Conservation (phyloP, 2,888 invertebrate genomes). For the Cataglyphis albicans region DNA sequence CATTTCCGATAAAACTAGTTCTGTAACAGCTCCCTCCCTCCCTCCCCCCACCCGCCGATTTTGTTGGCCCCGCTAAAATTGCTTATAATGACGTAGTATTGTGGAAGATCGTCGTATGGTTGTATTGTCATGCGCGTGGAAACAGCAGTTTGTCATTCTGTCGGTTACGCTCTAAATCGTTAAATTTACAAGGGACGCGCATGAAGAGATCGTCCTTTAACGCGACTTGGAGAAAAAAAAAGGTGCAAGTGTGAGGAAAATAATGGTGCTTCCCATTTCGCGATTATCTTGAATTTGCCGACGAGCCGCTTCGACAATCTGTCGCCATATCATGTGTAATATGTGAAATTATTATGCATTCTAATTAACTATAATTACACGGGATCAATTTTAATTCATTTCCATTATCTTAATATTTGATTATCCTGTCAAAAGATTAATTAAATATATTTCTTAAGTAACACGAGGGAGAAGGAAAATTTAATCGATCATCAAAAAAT, state of each 20-base stretch:
- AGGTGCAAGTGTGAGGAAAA: neutral
- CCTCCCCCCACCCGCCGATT: conserved; percentile 1
- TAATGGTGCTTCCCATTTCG: neutral
- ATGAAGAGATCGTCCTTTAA: conserved; percentile 30
- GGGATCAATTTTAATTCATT: neutral
- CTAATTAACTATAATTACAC: neutral
- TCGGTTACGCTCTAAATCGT: conserved; percentile 52
- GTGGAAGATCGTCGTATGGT: neutral
- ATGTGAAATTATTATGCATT: neutral
- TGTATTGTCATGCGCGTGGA: conserved; percentile 30
- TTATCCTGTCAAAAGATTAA: neutral
- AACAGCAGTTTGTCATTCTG: conserved; percentile 48
- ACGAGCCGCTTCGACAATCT: neutral
- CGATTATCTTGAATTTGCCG: neutral
- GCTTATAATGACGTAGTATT: conserved; percentile 50
- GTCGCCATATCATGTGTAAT: neutral
- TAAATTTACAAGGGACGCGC: conserved; percentile 33
- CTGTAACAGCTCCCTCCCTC: conserved; percentile 11
- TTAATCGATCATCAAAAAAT: neutral
- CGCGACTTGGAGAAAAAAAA: neutral
- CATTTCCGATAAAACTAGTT: conserved; percentile 51
- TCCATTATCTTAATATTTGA: neutral
- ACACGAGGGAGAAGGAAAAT: neutral
- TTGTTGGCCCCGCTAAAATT: conserved; percentile 44
- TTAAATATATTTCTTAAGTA: neutral